Percentiles rank a stretch among this genome's conserved stretches.
phyloP scores from a whole-genome alignment of 2,797 vertebrate genomes.

The Poeciliopsis presidionis region DNA sequence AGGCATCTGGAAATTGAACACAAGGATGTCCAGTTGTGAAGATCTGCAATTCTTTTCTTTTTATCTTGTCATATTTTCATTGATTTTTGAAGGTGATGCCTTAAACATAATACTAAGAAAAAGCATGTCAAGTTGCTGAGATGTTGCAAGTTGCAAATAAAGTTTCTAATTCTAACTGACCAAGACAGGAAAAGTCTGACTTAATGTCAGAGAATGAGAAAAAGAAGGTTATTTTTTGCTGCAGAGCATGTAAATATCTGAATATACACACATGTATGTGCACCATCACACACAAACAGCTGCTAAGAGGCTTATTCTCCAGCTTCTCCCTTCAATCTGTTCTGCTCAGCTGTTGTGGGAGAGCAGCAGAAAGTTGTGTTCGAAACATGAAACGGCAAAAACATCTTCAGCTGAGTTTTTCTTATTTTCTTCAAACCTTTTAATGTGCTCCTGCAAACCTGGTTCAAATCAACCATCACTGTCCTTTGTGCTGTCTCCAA shows the following conservation, averaged over 20 bases:
- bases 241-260: background rate
- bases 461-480: background rate
- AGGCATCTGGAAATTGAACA: background rate
- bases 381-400: conserved; percentile 13
- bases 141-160: background rate
- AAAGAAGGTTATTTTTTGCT: background rate
- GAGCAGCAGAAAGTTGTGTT: conserved; percentile 3
- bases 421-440: background rate
- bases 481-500: background rate
- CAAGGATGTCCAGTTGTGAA: background rate
- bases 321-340: conserved; percentile 61
- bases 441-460: background rate
- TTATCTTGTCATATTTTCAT: background rate
- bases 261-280: background rate
- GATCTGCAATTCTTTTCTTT: background rate
- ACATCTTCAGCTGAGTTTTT: background rate
- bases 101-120: background rate
- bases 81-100: background rate
- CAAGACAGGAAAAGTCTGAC: background rate
- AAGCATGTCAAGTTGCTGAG: background rate
- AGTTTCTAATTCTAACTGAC: background rate
- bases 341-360: conserved; percentile 43
- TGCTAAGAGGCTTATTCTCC: conserved; percentile 13
- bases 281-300: background rate
- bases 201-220: background rate